Evolutionary conservation across 2,888 invertebrate species (phyloP).

Genomic region (Stenodema calcarata): DNA sequence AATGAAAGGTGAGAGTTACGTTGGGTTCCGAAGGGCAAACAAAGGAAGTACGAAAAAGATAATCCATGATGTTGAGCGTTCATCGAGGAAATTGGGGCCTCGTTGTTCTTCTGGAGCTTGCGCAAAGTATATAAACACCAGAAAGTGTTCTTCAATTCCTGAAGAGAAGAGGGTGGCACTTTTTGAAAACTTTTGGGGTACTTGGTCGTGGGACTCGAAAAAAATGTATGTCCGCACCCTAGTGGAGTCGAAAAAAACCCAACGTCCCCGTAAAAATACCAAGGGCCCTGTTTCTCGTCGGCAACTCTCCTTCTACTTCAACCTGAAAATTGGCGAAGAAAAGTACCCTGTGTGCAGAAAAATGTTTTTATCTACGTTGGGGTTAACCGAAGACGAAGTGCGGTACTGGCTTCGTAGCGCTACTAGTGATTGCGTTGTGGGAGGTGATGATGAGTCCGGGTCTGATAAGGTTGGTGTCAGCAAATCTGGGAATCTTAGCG

Average conservation of each 20-base stretch:
- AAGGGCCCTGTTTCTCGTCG: not conserved
- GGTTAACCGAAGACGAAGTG: not conserved
- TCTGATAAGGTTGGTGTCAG: too few species aligned
- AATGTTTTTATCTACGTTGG: constrained; percentile 12
- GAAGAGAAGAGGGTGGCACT: not conserved
- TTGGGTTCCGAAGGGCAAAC: constrained; percentile 1
- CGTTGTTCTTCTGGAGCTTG: constrained; percentile 6
- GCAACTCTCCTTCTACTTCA: not conserved
- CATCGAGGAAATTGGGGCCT: not conserved
- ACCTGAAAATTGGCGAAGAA: not conserved
- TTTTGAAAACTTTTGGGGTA: constrained; percentile 3
- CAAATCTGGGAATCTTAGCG: too few species aligned
- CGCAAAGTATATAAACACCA: not conserved
- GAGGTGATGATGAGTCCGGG: not conserved
- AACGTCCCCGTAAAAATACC: not conserved
- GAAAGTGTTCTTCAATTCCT: not conserved
- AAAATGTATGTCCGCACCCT: not conserved
- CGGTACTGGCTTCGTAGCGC: not conserved
- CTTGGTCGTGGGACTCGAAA: not conserved
- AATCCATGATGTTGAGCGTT: not conserved
- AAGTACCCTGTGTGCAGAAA: not conserved
- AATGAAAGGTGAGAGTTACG: constrained; percentile 16
- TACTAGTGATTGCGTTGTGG: not conserved
- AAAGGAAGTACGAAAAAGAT: not conserved
- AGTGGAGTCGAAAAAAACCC: not conserved